phyloP scores from a whole-genome alignment of 2,888 invertebrate genomes.

The Cryptops parisi region DNA sequence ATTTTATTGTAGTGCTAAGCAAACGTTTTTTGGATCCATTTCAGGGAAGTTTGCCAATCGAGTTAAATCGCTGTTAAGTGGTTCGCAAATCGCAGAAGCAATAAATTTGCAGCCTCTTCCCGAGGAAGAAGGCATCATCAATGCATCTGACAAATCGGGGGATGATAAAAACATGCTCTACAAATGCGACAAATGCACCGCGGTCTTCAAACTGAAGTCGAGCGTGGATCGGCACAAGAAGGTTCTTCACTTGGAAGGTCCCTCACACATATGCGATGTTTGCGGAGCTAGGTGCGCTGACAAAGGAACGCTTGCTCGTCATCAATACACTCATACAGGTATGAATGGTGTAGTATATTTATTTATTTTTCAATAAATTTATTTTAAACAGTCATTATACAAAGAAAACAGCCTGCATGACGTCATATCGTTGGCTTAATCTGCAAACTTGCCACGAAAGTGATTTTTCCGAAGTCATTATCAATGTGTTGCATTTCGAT shows the following conservation, averaged over 20 bases:
- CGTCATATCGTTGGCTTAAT: too few relatives aligned
- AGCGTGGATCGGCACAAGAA: slow-evolving; percentile 45
- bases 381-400: too few relatives aligned
- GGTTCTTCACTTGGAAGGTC: slow-evolving; percentile 51
- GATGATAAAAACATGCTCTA: slow-evolving; percentile 13
- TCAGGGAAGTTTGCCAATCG: slow-evolving; percentile 18
- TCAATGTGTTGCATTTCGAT: too few relatives aligned
- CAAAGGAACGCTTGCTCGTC: slow-evolving; percentile 45
- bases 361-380: slow-evolving; percentile 16
- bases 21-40: too few relatives aligned
- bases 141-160: slow-evolving; percentile 5
- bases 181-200: slow-evolving; percentile 24
- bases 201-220: slow-evolving; percentile 18
- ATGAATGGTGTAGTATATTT: slow-evolving; percentile 19
- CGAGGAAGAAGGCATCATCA: background rate
- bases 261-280: slow-evolving; percentile 46
- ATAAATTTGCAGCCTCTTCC: background rate
- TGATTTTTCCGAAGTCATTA: too few relatives aligned
- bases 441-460: too few relatives aligned
- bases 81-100: background rate
- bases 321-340: slow-evolving; percentile 49
- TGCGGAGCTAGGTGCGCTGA: slow-evolving; percentile 52
- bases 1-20: too few relatives aligned
- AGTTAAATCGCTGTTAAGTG: slow-evolving; percentile 17
- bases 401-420: too few relatives aligned